Percentiles rank a stretch among this genome's conserved stretches.
These are phyloP conservation scores for Apoda limacodes DNA, from an alignment of 2,888 invertebrate genomes.

Conservation along the genomic window DNA sequence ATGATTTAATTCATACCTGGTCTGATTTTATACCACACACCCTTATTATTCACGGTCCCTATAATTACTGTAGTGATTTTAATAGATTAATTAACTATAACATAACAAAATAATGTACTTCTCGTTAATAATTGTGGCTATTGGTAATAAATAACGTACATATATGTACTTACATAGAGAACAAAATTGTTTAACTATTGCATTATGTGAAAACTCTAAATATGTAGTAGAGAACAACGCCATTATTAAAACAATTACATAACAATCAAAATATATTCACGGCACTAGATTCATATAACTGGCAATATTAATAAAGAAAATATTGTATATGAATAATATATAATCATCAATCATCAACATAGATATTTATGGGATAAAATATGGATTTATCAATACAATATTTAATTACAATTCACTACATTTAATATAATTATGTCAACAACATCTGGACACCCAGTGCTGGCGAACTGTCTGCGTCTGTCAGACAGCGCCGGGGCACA, in stretches of 20 bases:
- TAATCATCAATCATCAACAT: constrained; percentile 50
- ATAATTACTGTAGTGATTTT: constrained; percentile 40
- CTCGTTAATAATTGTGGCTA: constrained; percentile 42
- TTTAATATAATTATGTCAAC: constrained; percentile 50
- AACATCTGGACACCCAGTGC: constrained; percentile 43
- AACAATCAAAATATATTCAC: constrained; percentile 48
- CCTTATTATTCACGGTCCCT: no score
- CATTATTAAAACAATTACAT: constrained; percentile 59
- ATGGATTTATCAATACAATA: constrained; percentile 49
- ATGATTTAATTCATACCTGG: constrained; percentile 38
- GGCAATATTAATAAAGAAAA: constrained; percentile 47
- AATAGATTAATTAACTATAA: constrained; percentile 64
- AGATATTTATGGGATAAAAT: constrained; percentile 52
- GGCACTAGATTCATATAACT: constrained; percentile 30
- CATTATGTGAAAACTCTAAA: constrained; percentile 38
- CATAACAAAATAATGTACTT: constrained; percentile 53
- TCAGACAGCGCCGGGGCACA: neutral
- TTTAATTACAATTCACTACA: constrained; percentile 55
- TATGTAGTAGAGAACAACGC: constrained; percentile 41
- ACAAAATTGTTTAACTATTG: constrained; percentile 51
- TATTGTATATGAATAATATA: constrained; percentile 62
- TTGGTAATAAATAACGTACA: constrained; percentile 52
- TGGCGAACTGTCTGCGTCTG: constrained; percentile 23
- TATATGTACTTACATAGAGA: constrained; percentile 52
- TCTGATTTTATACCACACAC: constrained; percentile 45